Base-by-base conservation (phyloP, 2,888 invertebrate genomes). In the Hirtodrosophila trivittata region DNA sequence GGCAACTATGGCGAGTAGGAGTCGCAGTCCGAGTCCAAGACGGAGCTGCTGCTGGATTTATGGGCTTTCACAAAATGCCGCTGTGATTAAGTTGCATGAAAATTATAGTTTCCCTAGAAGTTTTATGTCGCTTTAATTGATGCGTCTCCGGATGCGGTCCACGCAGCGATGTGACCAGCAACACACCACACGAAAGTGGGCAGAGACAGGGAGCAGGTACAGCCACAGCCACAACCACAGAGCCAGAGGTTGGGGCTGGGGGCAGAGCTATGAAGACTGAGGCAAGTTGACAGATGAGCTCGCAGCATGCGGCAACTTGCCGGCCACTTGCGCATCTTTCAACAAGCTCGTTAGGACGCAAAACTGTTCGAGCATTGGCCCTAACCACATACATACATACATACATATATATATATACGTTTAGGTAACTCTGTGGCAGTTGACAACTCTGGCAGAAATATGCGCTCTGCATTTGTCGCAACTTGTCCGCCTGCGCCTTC, bases 101-200 rank as follows among this genome's bases (percentile, higher is more conserved):
- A 83, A 83, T 83, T 83, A 83, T 77, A 83, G 84, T 81, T 83
- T 80, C 64, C 77, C 72, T 59, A 72, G 72, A 72, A 75, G 69
- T 75, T 75, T 75, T 73, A 80, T 83, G 84, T 80, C 81, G 80
- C 80, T 69, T 80, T 83, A 83, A 83, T 80, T 80, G 81, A 75
- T 80, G 84, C 77, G 33, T 51, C 78, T 63, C 77, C 77, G 78
- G 77, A 80, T 80, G 78, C 80, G 51, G 52, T 52, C 63, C 46
- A 63, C 41, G 25, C 47, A 38, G 32, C 8, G 26, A 49, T 13
- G 9, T 9, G 5, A 18, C 18, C 21, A 18, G 39, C 21, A 10
- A 3, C 12, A 37, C 33, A 33, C n/a, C 9, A 4, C 9, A 39
- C 26, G 6, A n/a, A 13, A n/a, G 39, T n/a, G 13, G 18, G 33